phyloP scores from a whole-genome alignment of 1,140 invertebrate species.

The Glossosoma conforme region DNA sequence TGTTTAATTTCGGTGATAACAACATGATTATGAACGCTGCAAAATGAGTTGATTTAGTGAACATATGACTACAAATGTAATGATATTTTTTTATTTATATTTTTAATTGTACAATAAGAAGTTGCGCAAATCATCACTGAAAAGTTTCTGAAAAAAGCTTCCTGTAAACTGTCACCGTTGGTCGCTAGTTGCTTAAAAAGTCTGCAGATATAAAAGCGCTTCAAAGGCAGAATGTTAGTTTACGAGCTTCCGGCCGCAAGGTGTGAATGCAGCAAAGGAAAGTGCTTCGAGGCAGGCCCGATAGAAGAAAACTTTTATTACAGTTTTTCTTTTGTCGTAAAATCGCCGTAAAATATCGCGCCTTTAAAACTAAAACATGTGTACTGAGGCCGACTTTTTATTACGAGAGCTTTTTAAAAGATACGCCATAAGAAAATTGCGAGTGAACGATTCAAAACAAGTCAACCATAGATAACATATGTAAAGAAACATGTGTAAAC shows the following conservation, averaged over 20 bases:
- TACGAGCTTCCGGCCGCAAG: conserved; percentile 24
- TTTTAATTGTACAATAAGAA: no score
- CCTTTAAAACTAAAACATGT: not conserved
- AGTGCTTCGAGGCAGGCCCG: no score
- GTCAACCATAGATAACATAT: no score
- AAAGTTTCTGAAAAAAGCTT: conserved; percentile 4
- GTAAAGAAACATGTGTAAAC: no score
- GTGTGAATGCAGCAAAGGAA: conserved; percentile 20
- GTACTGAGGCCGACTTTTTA: not conserved
- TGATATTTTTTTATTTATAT: no score
- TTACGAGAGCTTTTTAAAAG: not conserved
- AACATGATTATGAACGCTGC: no score
- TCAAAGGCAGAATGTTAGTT: conserved; percentile 18
- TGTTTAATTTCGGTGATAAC: no score
- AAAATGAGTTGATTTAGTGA: no score
- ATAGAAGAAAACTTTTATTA: conserved; percentile 16
- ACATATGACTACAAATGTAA: no score
- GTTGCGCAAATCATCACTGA: no score
- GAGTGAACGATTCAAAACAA: no score
- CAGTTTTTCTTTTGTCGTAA: conserved; percentile 10
- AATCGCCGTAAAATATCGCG: conserved; percentile 9
- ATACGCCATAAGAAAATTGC: not conserved
- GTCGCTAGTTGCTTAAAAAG: not conserved
- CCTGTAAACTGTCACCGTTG: not conserved
- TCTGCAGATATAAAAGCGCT: conserved; percentile 6